Evolutionary conservation across 2,797 vertebrate genomes (phyloP).

Genomic region (Aeoliscus strigatus): DNA sequence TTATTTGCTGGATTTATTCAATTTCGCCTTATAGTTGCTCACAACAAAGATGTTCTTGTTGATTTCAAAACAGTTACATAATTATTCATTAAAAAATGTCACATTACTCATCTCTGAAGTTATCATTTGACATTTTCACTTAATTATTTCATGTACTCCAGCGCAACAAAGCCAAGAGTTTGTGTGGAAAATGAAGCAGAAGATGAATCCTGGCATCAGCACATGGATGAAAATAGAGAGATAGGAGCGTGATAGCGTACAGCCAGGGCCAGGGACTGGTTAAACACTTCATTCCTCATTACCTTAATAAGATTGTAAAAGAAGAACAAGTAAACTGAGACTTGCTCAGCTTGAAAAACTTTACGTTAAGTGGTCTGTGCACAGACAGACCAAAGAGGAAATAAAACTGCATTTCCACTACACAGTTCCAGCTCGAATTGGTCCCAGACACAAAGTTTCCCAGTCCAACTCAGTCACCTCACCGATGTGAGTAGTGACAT

Average conservation of each 20-base stretch:
- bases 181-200: constrained; percentile 2
- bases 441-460: too few species aligned
- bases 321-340: constrained; percentile 47
- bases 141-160: constrained; percentile 3
- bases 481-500: too few species aligned
- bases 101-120: constrained; percentile 17
- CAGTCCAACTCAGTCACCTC: too few species aligned
- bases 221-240: constrained; percentile 22
- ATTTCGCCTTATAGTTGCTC: constrained; percentile 1
- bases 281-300: constrained; percentile 59
- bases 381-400: constrained; percentile 20
- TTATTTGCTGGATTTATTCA: constrained; percentile 1
- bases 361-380: constrained; percentile 28
- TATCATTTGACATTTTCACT: constrained; percentile 15
- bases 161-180: constrained; percentile 16
- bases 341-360: constrained; percentile 29
- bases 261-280: constrained; percentile 13
- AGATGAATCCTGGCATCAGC: constrained; percentile 25
- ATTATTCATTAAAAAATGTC: constrained; percentile 33
- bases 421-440: too few species aligned
- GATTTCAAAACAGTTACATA: constrained; percentile 16
- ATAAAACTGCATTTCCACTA: too few species aligned
- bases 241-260: constrained; percentile 13
- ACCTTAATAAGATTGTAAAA: constrained; percentile 66
- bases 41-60: constrained; percentile 9